Evolutionary conservation across 2,888 invertebrate species (phyloP).

Genomic region (Sphaerophoria rueppellii): DNA sequence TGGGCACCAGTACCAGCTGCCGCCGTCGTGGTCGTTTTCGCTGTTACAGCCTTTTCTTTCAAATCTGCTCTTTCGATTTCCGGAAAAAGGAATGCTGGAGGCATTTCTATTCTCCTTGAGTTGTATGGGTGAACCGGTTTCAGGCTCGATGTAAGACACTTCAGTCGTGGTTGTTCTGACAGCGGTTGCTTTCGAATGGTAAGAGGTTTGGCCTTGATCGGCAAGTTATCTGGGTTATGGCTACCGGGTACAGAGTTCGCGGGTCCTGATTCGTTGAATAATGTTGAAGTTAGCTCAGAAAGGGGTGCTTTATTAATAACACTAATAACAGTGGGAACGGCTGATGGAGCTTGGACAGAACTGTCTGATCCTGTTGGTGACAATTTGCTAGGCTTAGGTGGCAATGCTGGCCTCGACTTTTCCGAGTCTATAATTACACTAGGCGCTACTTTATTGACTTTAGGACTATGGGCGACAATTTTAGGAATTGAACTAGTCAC

Average conservation of each 20-base stretch:
- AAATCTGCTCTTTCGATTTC: constrained; percentile 87
- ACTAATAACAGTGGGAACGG: constrained; percentile 75
- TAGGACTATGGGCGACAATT: constrained; percentile 81
- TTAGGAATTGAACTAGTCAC: constrained; percentile 83
- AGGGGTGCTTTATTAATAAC: constrained; percentile 75
- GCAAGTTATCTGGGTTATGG: constrained; percentile 82
- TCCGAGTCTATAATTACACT: constrained; percentile 76
- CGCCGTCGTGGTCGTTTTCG: constrained; percentile 66
- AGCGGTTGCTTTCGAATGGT: constrained; percentile 92
- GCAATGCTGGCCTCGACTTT: constrained; percentile 87
- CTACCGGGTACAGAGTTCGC: constrained; percentile 65
- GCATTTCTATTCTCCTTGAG: constrained; percentile 91
- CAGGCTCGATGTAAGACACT: constrained; percentile 84
- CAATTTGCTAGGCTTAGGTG: constrained; percentile 89
- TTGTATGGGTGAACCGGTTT: constrained; percentile 85
- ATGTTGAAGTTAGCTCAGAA: constrained; percentile 57
- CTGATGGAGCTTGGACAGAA: constrained; percentile 68
- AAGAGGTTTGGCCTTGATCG: constrained; percentile 91
- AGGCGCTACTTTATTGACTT: constrained; percentile 83
- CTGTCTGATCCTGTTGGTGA: constrained; percentile 80
- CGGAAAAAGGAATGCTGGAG: constrained; percentile 91
- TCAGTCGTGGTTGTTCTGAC: constrained; percentile 90
- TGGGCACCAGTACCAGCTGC: constrained; percentile 72
- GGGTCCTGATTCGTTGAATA: constrained; percentile 45
- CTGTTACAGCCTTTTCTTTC: constrained; percentile 76